Evolutionary conservation across 2,797 vertebrate species (phyloP).

Genomic region (Premnoplex brunnescens): DNA sequence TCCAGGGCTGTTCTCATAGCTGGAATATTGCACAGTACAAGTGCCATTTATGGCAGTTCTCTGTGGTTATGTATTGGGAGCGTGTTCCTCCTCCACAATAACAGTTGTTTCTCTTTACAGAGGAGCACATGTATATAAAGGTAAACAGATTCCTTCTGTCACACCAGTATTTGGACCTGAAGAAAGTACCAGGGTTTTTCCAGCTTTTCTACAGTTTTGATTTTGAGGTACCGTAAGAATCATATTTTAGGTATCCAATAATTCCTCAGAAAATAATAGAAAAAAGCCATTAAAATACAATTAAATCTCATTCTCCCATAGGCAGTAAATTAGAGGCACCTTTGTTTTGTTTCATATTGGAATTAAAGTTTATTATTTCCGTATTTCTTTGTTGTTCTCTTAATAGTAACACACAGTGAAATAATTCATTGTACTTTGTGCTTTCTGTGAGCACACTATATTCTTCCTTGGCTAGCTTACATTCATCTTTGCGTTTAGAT

Average conservation of each 20-base stretch:
- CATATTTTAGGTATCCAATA: not conserved
- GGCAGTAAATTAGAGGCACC: not conserved
- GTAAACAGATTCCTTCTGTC: constrained; percentile 89
- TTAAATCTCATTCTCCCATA: not conserved
- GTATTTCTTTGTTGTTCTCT: not conserved
- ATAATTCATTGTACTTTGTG: not conserved
- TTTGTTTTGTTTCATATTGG: not conserved
- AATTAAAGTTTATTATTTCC: not conserved
- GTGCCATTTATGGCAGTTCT: not conserved
- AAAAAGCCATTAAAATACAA: not conserved
- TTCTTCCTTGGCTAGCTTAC: not conserved
- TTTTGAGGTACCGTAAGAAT: constrained; percentile 82
- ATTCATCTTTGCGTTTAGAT: not conserved
- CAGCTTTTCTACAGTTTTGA: constrained; percentile 93
- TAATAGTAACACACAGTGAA: not conserved
- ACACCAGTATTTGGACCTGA: constrained; percentile 88
- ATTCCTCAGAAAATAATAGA: not conserved
- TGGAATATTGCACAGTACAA: not conserved
- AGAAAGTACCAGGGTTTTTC: constrained; percentile 91
- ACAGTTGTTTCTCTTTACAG: constrained; percentile 69
- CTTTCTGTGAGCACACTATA: not conserved
- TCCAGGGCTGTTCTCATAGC: not conserved
- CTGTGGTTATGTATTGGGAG: not conserved
- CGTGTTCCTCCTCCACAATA: not conserved
- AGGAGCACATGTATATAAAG: constrained; percentile 94